These are phyloP conservation scores for Triplophysa yarkandensis DNA, from an alignment of 2,797 vertebrate species.

Conservation along the genomic window DNA sequence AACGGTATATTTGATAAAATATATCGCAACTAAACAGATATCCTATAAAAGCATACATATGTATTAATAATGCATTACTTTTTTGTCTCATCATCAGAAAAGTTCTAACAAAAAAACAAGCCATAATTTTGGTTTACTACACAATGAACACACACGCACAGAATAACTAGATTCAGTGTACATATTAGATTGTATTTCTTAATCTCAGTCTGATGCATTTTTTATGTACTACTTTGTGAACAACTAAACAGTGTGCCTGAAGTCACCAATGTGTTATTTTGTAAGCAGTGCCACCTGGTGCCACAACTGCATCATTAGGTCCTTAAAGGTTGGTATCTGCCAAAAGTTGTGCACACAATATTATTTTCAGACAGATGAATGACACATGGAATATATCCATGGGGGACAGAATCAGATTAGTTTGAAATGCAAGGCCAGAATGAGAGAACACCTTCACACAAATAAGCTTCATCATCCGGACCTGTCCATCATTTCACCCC, in stretches of 20 bases:
- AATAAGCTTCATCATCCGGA: neutral
- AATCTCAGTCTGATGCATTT: neutral
- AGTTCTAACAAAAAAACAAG: no score
- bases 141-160: neutral
- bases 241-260: neutral
- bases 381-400: no score
- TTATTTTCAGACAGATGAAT: no score
- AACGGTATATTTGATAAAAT: no score
- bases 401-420: neutral
- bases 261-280: constrained; percentile 33
- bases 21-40: no score
- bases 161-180: no score
- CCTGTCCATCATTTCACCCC: neutral
- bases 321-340: neutral
- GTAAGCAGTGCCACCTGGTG: constrained; percentile 41
- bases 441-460: neutral
- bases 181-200: neutral
- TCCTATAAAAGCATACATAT: no score
- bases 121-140: neutral
- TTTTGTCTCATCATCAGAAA: neutral
- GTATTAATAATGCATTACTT: no score
- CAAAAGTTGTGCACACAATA: neutral
- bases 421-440: neutral
- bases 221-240: neutral
- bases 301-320: constrained; percentile 17